Conservation (phyloP, 2,888 invertebrate genomes). For the Octonoba sinensis region DNA sequence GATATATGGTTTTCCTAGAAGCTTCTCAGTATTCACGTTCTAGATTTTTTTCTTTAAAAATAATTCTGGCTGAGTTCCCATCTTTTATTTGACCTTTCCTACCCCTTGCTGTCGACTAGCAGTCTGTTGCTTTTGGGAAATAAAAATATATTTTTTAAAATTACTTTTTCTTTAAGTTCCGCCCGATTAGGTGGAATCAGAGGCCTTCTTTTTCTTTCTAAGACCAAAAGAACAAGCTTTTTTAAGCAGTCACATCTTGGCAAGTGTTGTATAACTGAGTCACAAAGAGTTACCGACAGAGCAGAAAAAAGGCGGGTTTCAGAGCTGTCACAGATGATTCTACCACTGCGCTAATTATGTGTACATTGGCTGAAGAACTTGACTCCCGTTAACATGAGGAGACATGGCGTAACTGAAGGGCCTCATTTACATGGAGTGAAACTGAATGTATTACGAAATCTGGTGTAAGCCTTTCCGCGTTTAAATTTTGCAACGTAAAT, state of each 20-base stretch:
- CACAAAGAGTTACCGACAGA: slow-evolving; percentile 20
- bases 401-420: neutral
- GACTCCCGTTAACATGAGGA: slow-evolving; percentile 18
- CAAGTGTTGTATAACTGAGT: slow-evolving; percentile 11
- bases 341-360: slow-evolving; percentile 54
- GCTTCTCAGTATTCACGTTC: too few relatives aligned
- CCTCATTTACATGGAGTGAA: neutral
- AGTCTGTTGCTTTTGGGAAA: slow-evolving; percentile 22
- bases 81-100: slow-evolving; percentile 1
- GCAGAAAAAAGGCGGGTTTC: slow-evolving; percentile 6
- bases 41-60: too few relatives aligned
- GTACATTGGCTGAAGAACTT: slow-evolving; percentile 40
- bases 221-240: too few relatives aligned
- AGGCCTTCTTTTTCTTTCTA: neutral
- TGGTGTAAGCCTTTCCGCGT: too few relatives aligned
- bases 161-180: slow-evolving; percentile 15
- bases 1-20: too few relatives aligned
- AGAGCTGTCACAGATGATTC: slow-evolving; percentile 38
- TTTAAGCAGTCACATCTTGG: too few relatives aligned
- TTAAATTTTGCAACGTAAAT: too few relatives aligned
- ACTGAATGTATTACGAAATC: neutral
- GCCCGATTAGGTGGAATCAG: slow-evolving; percentile 31
- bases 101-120: slow-evolving; percentile 26
- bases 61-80: too few relatives aligned
- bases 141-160: slow-evolving; percentile 17